Conservation (phyloP, 2,797 vertebrate genomes). For the Mastacembelus armatus region DNA sequence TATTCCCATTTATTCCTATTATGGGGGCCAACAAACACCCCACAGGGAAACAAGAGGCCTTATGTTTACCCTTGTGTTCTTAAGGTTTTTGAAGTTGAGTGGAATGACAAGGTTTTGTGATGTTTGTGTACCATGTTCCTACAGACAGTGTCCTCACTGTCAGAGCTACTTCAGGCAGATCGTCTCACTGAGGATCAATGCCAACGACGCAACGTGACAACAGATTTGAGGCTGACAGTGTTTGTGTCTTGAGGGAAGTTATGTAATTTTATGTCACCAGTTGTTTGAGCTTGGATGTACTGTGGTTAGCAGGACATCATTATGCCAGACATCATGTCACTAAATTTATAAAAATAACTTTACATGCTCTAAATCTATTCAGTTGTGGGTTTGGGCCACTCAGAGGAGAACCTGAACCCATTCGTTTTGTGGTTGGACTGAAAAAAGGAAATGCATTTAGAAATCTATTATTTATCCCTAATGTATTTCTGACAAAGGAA, state of each 20-base stretch:
- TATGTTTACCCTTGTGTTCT: not conserved
- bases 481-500: constrained; percentile 64
- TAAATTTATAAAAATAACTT: constrained; percentile 43
- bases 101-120: constrained; percentile 40
- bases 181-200: constrained; percentile 26
- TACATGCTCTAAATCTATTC: constrained; percentile 39
- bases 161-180: constrained; percentile 43
- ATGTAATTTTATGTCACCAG: constrained; percentile 23
- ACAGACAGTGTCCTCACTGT: constrained; percentile 36
- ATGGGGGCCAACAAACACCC: constrained; percentile 4
- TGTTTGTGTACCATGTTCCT: constrained; percentile 26
- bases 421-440: constrained; percentile 48
- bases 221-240: constrained; percentile 29
- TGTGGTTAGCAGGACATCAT: not conserved
- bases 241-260: constrained; percentile 20
- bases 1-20: constrained; percentile 2
- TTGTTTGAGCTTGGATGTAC: constrained; percentile 14
- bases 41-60: not conserved
- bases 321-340: constrained; percentile 2
- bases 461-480: constrained; percentile 67
- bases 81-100: constrained; percentile 29
- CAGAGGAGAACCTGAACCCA: constrained; percentile 44
- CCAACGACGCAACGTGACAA: constrained; percentile 22
- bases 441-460: constrained; percentile 64
- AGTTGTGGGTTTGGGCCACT: constrained; percentile 43